Conservation (phyloP, 2,888 invertebrate species). For the Scelioninae gen. 1 region DNA sequence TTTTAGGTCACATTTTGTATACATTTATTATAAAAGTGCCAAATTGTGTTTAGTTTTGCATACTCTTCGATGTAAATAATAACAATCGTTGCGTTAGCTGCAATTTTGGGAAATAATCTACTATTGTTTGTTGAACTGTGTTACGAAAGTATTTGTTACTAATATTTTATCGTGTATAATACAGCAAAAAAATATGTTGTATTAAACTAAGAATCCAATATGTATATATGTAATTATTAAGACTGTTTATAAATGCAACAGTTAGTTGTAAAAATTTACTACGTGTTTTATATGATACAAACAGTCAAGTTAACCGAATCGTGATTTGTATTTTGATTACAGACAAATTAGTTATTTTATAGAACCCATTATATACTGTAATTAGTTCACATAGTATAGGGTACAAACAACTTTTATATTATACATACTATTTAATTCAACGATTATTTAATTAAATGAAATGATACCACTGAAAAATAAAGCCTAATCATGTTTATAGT, state of each 20-base stretch:
- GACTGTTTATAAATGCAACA: constrained; percentile 16
- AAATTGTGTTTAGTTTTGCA: background rate
- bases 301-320: constrained; percentile 4
- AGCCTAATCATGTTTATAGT: no score
- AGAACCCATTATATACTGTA: background rate
- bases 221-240: constrained; percentile 53
- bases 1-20: constrained; percentile 1
- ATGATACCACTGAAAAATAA: no score
- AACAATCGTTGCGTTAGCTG: background rate
- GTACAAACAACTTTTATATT: no score
- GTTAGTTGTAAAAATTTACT: constrained; percentile 34
- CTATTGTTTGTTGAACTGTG: constrained; percentile 15
- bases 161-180: constrained; percentile 3
- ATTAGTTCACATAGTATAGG: background rate
- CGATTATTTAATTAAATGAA: no score
- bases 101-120: constrained; percentile 21
- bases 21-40: constrained; percentile 18
- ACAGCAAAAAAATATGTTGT: background rate
- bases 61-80: constrained; percentile 12
- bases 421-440: no score
- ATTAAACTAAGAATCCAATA: constrained; percentile 16
- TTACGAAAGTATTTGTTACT: constrained; percentile 10
- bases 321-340: no score
- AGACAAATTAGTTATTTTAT: no score
- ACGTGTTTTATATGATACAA: constrained; percentile 30